Evolutionary conservation across 2,888 invertebrate genomes (phyloP), one percentile per base, ranked within the genome.

Genomic region (Nineta flava): DNA sequence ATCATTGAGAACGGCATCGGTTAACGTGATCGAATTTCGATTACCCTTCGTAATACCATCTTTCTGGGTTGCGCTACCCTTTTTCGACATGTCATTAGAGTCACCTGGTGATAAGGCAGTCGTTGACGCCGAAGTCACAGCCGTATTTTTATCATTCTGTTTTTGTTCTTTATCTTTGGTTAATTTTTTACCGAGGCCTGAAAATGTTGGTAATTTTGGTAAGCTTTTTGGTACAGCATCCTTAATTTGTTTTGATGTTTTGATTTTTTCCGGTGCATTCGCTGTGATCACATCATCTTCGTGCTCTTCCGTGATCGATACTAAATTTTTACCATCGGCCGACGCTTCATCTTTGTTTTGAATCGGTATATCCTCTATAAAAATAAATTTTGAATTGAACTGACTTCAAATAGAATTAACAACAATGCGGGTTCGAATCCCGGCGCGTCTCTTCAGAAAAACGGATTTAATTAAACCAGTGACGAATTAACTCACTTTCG

Each of bases 351-450:
- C 76, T 60, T 79, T 79, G 10, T 76, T 76, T 73, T 87, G 87
- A 60, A 90, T 90, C 45, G 88, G 90, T 69, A 90, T 90, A 68
- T 90, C 90, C 72, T 90, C 90, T 87, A 72, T 34, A 19, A 35
- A 41, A 34, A 19, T 34, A n/a, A 46, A 15, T 13, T 38, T 26
- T 5, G 26, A 6, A n/a, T n/a, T 26, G 26, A 26, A 26, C 7
- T 26, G 3, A 26, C 7, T 26, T 26, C 7, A 26, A 26, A 26
- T 7, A 26, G 7, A 26, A 6, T 26, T 2, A 19, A n/a, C n/a
- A n/a, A n/a, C n/a, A n/a, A n/a, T n/a, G n/a, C n/a, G n/a, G n/a
- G n/a, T n/a, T n/a, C n/a, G n/a, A n/a, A n/a, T n/a, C n/a, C 19
- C 19, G 19, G 5, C 19, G 19, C 19, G 19, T n/a, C n/a, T n/a